Base-by-base conservation (phyloP, 2,797 vertebrate genomes). In the Fratercula arctica region DNA sequence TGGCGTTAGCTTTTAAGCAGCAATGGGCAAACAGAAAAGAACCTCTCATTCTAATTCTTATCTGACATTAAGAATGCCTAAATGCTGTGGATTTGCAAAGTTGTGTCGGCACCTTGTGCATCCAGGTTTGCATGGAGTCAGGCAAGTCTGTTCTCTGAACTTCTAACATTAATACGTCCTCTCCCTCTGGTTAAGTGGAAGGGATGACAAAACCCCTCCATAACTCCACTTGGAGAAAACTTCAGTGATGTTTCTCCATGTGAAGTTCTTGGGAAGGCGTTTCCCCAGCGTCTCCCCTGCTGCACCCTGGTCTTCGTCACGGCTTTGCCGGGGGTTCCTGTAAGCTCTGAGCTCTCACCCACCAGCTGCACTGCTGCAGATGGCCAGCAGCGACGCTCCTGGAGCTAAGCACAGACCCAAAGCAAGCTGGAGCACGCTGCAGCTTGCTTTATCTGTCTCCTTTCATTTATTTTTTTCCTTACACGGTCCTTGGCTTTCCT, bases 331-430 rank as follows among this genome's bases (percentile, higher is more conserved):
- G 5, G 15, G 20, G 33, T 63, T 86, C 43, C 70, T 54, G 13
- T n/a, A 66, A 61, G 2, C 13, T 31, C 50, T 75, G 61, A 68
- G 37, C 66, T 8, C 41, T 66, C 5, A 0, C 37, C 48, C 7
- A 8, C 24, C 46, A 7, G 1, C 31, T 73, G 45, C 25, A 3
- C 33, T 37, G 48, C 11, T n/a, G 63, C 45, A 54, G 21, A 28
- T 17, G 7, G 14, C 16, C 56, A 60, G 19, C 2, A 2, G 19
- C 0, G 0, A 69, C 0, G 0, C 23, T 59, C 41, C 67, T 31
- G 31, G 13, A 67, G 29, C 29, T 54, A 6, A 57, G 31, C 56
- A 61, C 14, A 64, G 28, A 67, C 35, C 35, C 35, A 35, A 35
- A 35, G 35, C 35, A 35, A 35, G 35, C 35, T 53, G 57, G 37